A percentile compares a stretch with the other conserved stretches of the same genome.
Conservation (phyloP, 1,140 invertebrate genomes). For the Aphis gossypii region DNA sequence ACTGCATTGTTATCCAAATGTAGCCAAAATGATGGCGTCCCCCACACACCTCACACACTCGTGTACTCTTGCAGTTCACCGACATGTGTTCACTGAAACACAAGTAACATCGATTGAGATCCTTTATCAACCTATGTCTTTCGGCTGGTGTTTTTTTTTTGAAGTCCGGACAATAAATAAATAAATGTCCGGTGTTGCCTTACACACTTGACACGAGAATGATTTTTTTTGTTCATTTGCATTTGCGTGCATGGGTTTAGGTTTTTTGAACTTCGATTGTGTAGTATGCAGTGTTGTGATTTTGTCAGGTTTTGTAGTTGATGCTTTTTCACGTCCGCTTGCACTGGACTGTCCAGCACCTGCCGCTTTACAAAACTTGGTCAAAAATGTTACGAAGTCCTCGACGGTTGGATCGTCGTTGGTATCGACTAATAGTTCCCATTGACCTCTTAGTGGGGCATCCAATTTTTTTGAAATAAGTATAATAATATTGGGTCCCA, state of each 20-base stretch:
- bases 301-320: too few relatives aligned
- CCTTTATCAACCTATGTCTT: neutral
- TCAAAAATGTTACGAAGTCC: neutral
- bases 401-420: neutral
- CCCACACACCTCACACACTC: too few relatives aligned
- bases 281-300: too few relatives aligned
- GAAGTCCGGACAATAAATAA: neutral
- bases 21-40: too few relatives aligned
- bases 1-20: too few relatives aligned
- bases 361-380: too few relatives aligned
- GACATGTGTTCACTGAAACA: neutral
- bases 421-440: neutral
- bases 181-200: neutral
- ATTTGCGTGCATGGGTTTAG: too few relatives aligned
- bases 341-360: too few relatives aligned
- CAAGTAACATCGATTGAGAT: neutral
- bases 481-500: neutral
- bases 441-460: neutral
- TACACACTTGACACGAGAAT: slow-evolving; percentile 16
- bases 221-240: too few relatives aligned
- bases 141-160: neutral
- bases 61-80: too few relatives aligned
- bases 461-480: neutral
- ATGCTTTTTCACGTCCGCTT: too few relatives aligned
- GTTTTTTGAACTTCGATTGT: too few relatives aligned